These are phyloP conservation scores for Leptinotarsa peninsularis DNA, from an alignment of 2,888 invertebrate species.

Conservation along the genomic window DNA sequence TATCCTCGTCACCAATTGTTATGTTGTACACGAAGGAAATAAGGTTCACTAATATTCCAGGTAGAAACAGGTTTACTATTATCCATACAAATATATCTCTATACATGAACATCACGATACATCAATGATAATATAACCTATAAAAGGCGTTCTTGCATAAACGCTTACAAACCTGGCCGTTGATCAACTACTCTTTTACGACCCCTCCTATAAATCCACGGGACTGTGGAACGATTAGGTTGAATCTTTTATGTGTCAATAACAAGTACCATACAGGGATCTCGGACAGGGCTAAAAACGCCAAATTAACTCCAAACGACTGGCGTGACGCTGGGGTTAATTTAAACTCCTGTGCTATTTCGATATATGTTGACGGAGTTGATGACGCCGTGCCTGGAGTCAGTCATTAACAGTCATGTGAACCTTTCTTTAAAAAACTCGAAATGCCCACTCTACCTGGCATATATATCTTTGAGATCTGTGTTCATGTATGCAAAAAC, in stretches of 20 bases:
- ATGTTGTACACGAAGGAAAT: too few relatives aligned
- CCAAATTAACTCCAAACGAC: not conserved
- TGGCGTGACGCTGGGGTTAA: not conserved
- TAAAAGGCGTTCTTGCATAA: too few relatives aligned
- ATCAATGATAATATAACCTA: too few relatives aligned
- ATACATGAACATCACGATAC: too few relatives aligned
- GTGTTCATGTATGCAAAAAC: not conserved
- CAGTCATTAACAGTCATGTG: not conserved
- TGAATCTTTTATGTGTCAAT: not conserved
- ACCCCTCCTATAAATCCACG: not conserved
- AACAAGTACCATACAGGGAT: not conserved
- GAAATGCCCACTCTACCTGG: not conserved
- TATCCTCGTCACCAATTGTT: too few relatives aligned
- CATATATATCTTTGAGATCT: not conserved
- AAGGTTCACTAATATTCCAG: too few relatives aligned
- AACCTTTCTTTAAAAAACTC: not conserved
- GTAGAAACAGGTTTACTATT: too few relatives aligned
- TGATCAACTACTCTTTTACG: too few relatives aligned
- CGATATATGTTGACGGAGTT: constrained; percentile 58
- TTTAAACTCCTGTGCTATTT: not conserved
- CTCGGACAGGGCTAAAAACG: not conserved
- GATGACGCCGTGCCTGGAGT: constrained; percentile 6
- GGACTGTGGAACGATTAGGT: not conserved
- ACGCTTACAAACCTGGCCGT: too few relatives aligned
- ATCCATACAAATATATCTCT: too few relatives aligned